A percentile compares a stretch with the other conserved stretches of the same genome.
Evolutionary conservation across 64 coral and sea anemone species (phyloP).

Genomic region (Montipora sp.): DNA sequence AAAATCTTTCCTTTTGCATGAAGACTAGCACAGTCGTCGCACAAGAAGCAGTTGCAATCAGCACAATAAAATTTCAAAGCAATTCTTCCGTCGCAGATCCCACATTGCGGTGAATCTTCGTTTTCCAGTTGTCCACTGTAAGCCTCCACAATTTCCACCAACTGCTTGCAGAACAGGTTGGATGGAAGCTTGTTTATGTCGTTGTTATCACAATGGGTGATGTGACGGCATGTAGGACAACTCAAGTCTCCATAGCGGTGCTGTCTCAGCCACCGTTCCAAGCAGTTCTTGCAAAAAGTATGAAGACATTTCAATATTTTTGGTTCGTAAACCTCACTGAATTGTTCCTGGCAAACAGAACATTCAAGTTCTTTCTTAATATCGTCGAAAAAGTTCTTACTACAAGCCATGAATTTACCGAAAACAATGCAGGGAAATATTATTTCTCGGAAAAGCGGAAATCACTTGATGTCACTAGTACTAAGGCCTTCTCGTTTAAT

Average conservation of each 20-base stretch:
- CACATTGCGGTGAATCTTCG: neutral
- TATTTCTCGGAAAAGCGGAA: too few species aligned
- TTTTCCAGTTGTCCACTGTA: neutral
- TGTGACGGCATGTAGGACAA: neutral
- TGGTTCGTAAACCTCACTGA: neutral
- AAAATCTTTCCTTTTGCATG: neutral
- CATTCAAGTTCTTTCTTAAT: slow-evolving; percentile 31
- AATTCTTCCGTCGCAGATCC: slow-evolving; percentile 12
- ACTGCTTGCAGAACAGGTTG: slow-evolving; percentile 18
- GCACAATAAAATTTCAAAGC: slow-evolving; percentile 18
- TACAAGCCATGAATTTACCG: neutral
- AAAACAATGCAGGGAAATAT: neutral
- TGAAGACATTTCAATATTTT: slow-evolving; percentile 40
- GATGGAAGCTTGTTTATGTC: slow-evolving; percentile 5
- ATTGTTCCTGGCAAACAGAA: slow-evolving; percentile 8
- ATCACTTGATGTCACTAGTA: too few species aligned
- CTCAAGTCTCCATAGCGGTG: neutral
- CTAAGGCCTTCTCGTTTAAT: too few species aligned
- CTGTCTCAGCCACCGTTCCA: slow-evolving; percentile 4
- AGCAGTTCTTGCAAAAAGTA: slow-evolving; percentile 2
- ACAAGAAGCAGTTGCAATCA: slow-evolving; percentile 1
- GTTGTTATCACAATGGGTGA: slow-evolving; percentile 9
- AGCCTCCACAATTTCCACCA: slow-evolving; percentile 13
- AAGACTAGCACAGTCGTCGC: neutral
- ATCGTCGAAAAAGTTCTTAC: slow-evolving; percentile 17